Base-by-base conservation (phyloP, 2,113 vertebrate species). In the Oncorhynchus gorbuscha region DNA sequence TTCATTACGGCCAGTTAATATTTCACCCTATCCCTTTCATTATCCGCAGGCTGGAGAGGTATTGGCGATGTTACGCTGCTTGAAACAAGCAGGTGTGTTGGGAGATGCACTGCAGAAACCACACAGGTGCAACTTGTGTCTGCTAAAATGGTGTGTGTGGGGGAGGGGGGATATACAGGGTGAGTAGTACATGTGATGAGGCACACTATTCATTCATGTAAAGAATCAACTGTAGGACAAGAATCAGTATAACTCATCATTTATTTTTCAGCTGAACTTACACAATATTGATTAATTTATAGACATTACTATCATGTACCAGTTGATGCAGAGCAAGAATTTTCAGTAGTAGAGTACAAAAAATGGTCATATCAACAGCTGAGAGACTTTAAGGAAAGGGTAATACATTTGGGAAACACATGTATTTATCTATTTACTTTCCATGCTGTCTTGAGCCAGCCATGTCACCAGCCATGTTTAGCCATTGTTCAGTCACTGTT, bases 21-120 rank as follows among this genome's bases (percentile, higher is more conserved):
- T 39, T 39, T 69, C 67, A 20, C 67, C 18, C 30, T 32, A 39
- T 35, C 5, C 32, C 67, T 62, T 35, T 69, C 67, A 39, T 20
- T 4, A 20, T 8, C 67, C 20, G 14, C 67, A n/a, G 66, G 16
- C 30, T 14, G 28, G 2, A 16, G 32, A 35, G 67, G 20, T 35
- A 18, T 9, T 16, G 5, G 32, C 5, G 32, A 39, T 28, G 39
- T 45, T 45, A 12, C 39, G 2, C 39, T 62, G 26, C 14, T 62
- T 72, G 75, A 72, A 22, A 65, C 67, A 5, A 39, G 69, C 69
- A 64, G 39, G 39, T 45, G 39, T 45, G 9, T 45, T 45, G 39
- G n/a, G 7, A 62, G 59, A 16, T 22, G 16, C 20, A 62, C 39
- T 11, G 9, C 39, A 45, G 39, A 45, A 45, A 45, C 39, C 59